A percentile compares a stretch with the other conserved stretches of the same genome.
phyloP scores from a whole-genome alignment of 2,888 invertebrate species.

The Hypolimnas misippus region DNA sequence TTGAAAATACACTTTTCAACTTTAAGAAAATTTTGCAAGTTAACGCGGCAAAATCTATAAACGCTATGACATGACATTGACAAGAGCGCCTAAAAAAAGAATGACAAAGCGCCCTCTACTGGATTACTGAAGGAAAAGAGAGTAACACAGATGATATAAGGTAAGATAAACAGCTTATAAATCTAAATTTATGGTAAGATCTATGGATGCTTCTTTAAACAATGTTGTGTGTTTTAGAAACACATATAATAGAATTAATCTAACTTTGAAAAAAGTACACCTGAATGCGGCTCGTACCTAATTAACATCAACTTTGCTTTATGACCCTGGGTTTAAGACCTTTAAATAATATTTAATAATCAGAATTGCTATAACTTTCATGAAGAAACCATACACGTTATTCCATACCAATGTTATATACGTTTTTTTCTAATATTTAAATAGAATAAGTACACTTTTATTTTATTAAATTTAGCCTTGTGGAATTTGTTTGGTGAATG shows the following conservation, averaged over 20 bases:
- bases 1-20: neutral
- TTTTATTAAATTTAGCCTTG: too few relatives aligned
- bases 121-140: neutral
- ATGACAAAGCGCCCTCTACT: neutral
- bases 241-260: neutral
- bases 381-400: too few relatives aligned
- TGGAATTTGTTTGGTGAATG: constrained; percentile 25
- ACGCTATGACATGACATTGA: neutral
- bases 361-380: too few relatives aligned
- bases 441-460: too few relatives aligned
- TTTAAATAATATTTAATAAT: too few relatives aligned
- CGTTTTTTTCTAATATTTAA: too few relatives aligned
- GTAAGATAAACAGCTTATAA: neutral
- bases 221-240: neutral
- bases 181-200: neutral
- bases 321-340: too few relatives aligned
- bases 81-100: neutral
- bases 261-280: too few relatives aligned
- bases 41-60: neutral
- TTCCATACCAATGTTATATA: too few relatives aligned
- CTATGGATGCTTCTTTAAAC: constrained; percentile 34
- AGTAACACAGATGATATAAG: too few relatives aligned
- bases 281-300: too few relatives aligned
- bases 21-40: neutral
- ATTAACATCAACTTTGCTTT: too few relatives aligned